Evolutionary conservation across 2,888 invertebrate species (phyloP), one percentile per base, ranked within the genome.

Genomic region (Acanthosepion pharaonis): DNA sequence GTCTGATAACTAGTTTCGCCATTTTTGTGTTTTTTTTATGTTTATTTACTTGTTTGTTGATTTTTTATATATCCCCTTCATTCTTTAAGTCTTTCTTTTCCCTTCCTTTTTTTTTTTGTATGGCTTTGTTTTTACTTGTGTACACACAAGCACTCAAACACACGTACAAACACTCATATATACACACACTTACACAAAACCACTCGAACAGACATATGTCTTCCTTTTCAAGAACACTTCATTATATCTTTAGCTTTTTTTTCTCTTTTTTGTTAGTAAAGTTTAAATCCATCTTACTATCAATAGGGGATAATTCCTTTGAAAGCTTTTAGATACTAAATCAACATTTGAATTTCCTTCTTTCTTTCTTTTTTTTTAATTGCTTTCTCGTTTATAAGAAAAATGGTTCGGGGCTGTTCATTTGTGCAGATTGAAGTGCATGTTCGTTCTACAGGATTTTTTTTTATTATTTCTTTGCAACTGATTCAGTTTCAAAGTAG

Each of bases 261-360:
- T 78, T 78, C 9, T n/a, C 8, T 78, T 78, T 33, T 78, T 28
- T 78, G 9, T 33, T 11, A 78, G 78, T 78, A n/a, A 78, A n/a
- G 78, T n/a, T n/a, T 78, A n/a, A 78, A 78, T 78, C 11, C 78
- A 78, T 23, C 25, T 78, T n/a, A n/a, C 9, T n/a, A 78, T 78
- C 78, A 78, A 78, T 78, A 78, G n/a, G 78, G 78, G 33, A 78
- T 78, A 33, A 78, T 78, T 78, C 78, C 15, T 78, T 78, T 78
- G 78, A 78, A 78, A 78, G 78, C 78, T 78, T 78, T 78, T 78
- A 78, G 78, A 78, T n/a, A 78, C 78, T 78, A 78, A 78, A 78
- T 78, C n/a, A 78, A n/a, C n/a, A 78, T n/a, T n/a, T 78, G n/a
- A 78, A 33, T 78, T n/a, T 78, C n/a, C n/a, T 78, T 78, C 20